A percentile compares a stretch with the other conserved stretches of the same genome.
phyloP scores from a whole-genome alignment of 1,140 invertebrate species.

The Lepidurus apus region DNA sequence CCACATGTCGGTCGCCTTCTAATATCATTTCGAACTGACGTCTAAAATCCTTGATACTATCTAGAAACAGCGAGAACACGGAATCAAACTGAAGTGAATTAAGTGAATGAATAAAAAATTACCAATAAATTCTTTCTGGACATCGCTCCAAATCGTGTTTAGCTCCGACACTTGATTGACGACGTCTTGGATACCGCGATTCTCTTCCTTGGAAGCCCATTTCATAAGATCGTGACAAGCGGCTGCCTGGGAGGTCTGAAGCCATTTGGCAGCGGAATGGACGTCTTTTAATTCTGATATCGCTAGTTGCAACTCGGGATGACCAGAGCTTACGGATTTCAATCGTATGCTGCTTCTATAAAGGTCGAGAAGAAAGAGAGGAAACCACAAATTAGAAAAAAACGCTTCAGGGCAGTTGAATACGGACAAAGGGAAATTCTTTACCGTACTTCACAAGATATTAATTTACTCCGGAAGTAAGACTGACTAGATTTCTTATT shows the following conservation, averaged over 20 bases:
- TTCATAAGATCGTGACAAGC: conserved; percentile 51
- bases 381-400: background rate
- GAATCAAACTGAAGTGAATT: conserved; percentile 20
- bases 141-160: conserved; percentile 49
- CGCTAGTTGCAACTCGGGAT: conserved; percentile 51
- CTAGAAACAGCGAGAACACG: conserved; percentile 41
- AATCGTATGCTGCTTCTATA: conserved; percentile 52
- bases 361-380: conserved; percentile 32
- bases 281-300: conserved; percentile 53
- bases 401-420: background rate
- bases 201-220: conserved; percentile 51
- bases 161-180: conserved; percentile 50
- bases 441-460: background rate
- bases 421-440: conserved; percentile 21
- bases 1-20: conserved; percentile 51
- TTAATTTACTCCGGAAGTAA: background rate
- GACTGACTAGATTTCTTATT: background rate
- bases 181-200: conserved; percentile 52
- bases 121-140: conserved; percentile 51
- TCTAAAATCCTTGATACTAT: conserved; percentile 49
- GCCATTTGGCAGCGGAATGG: conserved; percentile 46
- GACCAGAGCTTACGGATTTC: conserved; percentile 48
- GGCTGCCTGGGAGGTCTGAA: conserved; percentile 49
- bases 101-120: conserved; percentile 32
- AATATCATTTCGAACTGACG: conserved; percentile 52